Evolutionary conservation across 2,888 invertebrate species (phyloP), one percentile per base, ranked within the genome.

Genomic region (Chrysolina haemoptera): DNA sequence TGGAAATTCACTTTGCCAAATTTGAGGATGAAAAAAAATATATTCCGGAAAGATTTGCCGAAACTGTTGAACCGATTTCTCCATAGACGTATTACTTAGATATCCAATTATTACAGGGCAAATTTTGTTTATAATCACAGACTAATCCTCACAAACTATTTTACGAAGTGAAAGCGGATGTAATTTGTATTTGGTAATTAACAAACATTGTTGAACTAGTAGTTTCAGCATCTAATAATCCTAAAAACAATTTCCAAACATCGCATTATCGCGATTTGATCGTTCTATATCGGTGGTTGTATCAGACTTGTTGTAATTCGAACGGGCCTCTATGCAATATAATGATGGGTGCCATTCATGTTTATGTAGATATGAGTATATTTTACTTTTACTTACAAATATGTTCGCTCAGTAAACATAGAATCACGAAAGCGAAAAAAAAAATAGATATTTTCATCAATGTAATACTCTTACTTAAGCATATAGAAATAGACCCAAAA

Each of bases 301-400:
- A 27, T 59, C 59, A 59, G 35, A 59, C 14, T 59, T 59, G 35
- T 5, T 59, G 35, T 35, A 27, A 59, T 35, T 59, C n/a, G 0
- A 59, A 22, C 14, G 35, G 59, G 22, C 35, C 1, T n/a, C 27
- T 59, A n/a, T 59, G 59, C 59, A 59, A 53, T 53, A 14, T 9
- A n/a, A 10, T 27, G 14, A n/a, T 27, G 59, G 59, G n/a, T 27
- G 35, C 59, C 59, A 59, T 22, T 59, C 59, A 59, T 59, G 10
- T 59, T 9, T n/a, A 35, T 59, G 16, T 27, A 35, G 35, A 59
- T 59, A 59, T 59, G 59, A 59, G 59, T 27, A 59, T 59, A 20
- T 5, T 35, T 35, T n/a, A n/a, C n/a, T n/a, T n/a, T n/a, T n/a
- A n/a, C n/a, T 35, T 35, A 35, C 35, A 35, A 35, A 35, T 8